A percentile compares a stretch with the other conserved stretches of the same genome.
Conservation (phyloP, 1,140 invertebrate genomes). For the Drosophila watanabei region DNA sequence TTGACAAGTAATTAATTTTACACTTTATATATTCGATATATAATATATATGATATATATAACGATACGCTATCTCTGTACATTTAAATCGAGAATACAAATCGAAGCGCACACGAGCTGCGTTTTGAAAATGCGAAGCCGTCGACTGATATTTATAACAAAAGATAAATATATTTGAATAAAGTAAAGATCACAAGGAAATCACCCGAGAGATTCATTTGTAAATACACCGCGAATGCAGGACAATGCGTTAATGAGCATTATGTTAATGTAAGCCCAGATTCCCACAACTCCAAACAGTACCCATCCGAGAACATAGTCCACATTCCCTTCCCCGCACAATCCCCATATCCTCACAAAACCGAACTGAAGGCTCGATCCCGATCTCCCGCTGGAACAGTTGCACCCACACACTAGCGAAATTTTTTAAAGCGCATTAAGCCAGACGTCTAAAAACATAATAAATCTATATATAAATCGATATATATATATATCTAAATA, state of each 20-base stretch:
- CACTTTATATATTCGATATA: constrained; percentile 51
- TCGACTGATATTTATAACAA: constrained; percentile 79
- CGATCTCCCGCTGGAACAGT: constrained; percentile 33
- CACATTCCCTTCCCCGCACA: neutral
- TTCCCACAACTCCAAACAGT: constrained; percentile 1
- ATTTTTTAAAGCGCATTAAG: constrained; percentile 68
- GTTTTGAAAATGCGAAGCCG: constrained; percentile 68
- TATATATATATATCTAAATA: constrained; percentile 52
- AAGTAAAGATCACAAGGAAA: constrained; percentile 44
- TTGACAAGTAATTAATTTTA: constrained; percentile 58
- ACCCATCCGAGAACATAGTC: constrained; percentile 14
- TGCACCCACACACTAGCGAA: constrained; percentile 78
- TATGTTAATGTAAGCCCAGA: constrained; percentile 49
- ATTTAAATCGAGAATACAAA: constrained; percentile 60
- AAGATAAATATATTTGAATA: constrained; percentile 34
- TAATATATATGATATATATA: constrained; percentile 25
- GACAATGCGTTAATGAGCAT: constrained; percentile 32
- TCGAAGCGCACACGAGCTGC: constrained; percentile 62
- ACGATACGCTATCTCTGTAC: constrained; percentile 42
- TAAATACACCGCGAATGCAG: constrained; percentile 53
- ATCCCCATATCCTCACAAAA: constrained; percentile 9
- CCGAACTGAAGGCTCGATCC: neutral
- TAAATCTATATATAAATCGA: constrained; percentile 58
- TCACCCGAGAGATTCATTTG: constrained; percentile 41
- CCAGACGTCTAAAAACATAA: constrained; percentile 58